Conservation (phyloP, 2,888 invertebrate species). For the Sminthurinus aureus region DNA sequence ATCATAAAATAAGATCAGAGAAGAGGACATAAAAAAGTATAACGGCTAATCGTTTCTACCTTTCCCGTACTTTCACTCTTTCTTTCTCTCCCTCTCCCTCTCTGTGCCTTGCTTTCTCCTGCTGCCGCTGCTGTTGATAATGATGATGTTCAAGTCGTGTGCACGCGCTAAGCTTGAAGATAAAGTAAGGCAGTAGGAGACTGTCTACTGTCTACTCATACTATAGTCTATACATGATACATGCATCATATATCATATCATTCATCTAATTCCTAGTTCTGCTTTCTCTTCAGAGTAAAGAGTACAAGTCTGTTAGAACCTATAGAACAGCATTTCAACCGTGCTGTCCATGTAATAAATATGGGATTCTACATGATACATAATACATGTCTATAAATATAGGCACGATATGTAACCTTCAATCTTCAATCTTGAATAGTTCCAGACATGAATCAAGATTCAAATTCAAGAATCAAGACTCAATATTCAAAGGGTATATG, state of each 20-base stretch:
- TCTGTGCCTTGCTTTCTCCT: background rate
- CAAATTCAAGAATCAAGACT: background rate
- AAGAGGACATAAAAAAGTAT: background rate
- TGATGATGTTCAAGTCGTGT: background rate
- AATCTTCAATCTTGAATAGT: background rate
- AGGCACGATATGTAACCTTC: background rate
- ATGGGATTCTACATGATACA: background rate
- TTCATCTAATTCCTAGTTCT: background rate
- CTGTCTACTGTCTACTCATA: background rate
- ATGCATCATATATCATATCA: too few relatives aligned
- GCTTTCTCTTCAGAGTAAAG: background rate
- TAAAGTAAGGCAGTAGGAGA: slow-evolving; percentile 24
- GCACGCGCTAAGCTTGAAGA: slow-evolving; percentile 5
- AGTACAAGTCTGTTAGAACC: background rate
- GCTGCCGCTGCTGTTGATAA: background rate
- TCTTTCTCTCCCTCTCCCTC: background rate
- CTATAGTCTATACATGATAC: too few relatives aligned
- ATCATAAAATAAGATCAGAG: background rate
- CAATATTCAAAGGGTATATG: background rate
- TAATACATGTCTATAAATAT: background rate
- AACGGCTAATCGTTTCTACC: background rate
- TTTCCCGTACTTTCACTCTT: background rate
- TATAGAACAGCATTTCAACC: background rate
- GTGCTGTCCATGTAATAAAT: too few relatives aligned
- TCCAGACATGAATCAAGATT: too few relatives aligned